Evolutionary conservation across 2,797 vertebrate genomes (phyloP).

Genomic region (Pempheris klunzingeri): DNA sequence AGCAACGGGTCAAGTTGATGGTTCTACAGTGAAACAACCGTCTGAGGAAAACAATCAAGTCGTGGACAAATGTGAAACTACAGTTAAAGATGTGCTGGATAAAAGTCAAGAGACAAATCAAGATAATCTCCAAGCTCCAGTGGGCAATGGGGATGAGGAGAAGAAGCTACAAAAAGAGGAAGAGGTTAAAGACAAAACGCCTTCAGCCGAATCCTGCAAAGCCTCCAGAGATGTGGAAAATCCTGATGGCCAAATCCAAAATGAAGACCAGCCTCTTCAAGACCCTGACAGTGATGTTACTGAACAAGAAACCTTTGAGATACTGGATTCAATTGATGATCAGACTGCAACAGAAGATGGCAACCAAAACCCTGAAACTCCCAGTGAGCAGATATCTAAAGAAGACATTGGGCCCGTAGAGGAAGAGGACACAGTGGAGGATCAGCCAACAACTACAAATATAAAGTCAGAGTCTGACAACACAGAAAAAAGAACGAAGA

Average conservation of each 20-base stretch:
- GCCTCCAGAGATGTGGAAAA: not conserved
- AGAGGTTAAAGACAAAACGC: not conserved
- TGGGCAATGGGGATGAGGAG: not conserved
- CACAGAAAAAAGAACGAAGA: constrained; percentile 7
- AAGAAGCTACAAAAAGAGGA: not conserved
- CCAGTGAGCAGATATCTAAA: constrained; percentile 7
- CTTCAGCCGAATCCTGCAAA: constrained; percentile 2
- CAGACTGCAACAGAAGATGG: constrained; percentile 25
- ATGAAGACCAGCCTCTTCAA: constrained; percentile 8
- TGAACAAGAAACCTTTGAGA: constrained; percentile 54
- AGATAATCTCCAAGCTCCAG: not conserved
- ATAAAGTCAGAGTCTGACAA: constrained; percentile 1
- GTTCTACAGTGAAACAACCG: not conserved
- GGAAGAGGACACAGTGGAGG: constrained; percentile 39
- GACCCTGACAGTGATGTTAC: not conserved
- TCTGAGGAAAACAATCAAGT: not conserved
- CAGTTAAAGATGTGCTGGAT: not conserved
- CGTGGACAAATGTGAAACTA: not conserved
- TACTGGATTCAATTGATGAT: constrained; percentile 61
- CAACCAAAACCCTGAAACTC: not conserved
- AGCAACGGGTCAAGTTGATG: not conserved
- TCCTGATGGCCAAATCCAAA: not conserved
- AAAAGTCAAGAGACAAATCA: constrained; percentile 1
- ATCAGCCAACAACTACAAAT: constrained; percentile 19
- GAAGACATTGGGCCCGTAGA: not conserved